Evolutionary conservation across 1,140 invertebrate genomes (phyloP).

Genomic region (Atta texana): DNA sequence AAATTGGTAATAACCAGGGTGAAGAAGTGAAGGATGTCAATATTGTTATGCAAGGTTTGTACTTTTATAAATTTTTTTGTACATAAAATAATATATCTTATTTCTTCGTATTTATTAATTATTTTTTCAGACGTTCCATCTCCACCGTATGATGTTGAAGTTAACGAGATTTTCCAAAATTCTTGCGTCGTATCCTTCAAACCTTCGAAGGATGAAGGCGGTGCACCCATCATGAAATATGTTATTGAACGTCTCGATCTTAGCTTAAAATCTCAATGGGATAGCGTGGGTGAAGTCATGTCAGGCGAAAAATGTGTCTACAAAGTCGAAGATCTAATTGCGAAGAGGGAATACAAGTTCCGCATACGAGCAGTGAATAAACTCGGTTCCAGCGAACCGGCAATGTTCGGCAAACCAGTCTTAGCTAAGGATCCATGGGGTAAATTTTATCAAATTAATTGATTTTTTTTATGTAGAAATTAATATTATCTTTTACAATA

Average conservation of each 20-base stretch:
- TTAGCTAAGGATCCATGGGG: slow-evolving; percentile 99
- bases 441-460: slow-evolving; percentile 83
- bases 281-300: slow-evolving; percentile 92
- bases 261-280: slow-evolving; percentile 95
- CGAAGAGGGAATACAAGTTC: slow-evolving; percentile 97
- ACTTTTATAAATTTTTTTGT: not conserved
- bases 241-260: slow-evolving; percentile 97
- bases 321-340: slow-evolving; percentile 95
- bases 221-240: slow-evolving; percentile 95
- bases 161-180: slow-evolving; percentile 96
- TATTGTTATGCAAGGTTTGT: slow-evolving; percentile 93
- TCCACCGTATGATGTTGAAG: slow-evolving; percentile 95
- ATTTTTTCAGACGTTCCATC: slow-evolving; percentile 91
- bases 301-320: slow-evolving; percentile 90
- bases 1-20: slow-evolving; percentile 94
- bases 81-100: not conserved
- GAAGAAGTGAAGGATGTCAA: slow-evolving; percentile 94
- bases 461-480: not conserved
- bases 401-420: slow-evolving; percentile 93
- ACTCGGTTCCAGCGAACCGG: slow-evolving; percentile 95
- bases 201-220: slow-evolving; percentile 96
- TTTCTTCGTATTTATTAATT: not conserved
- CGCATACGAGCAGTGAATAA: slow-evolving; percentile 97
- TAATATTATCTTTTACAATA: not conserved
- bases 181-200: slow-evolving; percentile 97